Base-by-base conservation (phyloP, 2,797 vertebrate genomes). In the Trachurus trachurus region DNA sequence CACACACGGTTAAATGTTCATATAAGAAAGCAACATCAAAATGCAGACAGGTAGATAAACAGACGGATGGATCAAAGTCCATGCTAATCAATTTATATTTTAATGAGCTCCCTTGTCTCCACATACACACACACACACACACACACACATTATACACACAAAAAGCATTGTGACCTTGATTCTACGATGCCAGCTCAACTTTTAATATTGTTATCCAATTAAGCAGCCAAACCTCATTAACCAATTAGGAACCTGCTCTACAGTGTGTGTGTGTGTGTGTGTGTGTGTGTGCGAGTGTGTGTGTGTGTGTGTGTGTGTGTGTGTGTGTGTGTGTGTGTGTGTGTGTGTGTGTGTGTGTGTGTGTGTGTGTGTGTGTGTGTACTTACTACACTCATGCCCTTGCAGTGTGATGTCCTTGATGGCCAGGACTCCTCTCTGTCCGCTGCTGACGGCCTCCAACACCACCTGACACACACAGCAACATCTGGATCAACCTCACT, bases 381-480 rank as follows among this genome's bases (percentile, higher is more conserved):
- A 96, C 98, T 97, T 95, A 99, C 98, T 95, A 85, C 98, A 99
- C 15, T 97, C 96, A 89, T 98, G 97, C 90, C 97, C 97, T 93
- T 98, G 94, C 76, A 99, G 96, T 50, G 95, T 96, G 76, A 99
- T 96, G 91, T 98, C 97, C 90, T 96, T 97, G 84, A 99, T 95
- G 87, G 97, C 97, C 75, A 98, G 83, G 26, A 97, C 94, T 81
- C 97, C 98, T 59, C 95, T 89, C 62, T 96, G 96, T 74, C 97
- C 97, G 26, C 95, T 96, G 66, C 96, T 96, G 82, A 97, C 84
- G 0, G 96, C 97, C 94, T 98, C 98, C 88, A 98, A 98, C 92
- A 97, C 92, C 87, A 99, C 96, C 98, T 99, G 65, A 70, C 8
- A 76, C 45, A 71, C 4, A 66, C 15, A 66, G 5, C 13, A 8